Conservation (phyloP, 1,140 invertebrate species). For the Macrotrachela quadricornifera region DNA sequence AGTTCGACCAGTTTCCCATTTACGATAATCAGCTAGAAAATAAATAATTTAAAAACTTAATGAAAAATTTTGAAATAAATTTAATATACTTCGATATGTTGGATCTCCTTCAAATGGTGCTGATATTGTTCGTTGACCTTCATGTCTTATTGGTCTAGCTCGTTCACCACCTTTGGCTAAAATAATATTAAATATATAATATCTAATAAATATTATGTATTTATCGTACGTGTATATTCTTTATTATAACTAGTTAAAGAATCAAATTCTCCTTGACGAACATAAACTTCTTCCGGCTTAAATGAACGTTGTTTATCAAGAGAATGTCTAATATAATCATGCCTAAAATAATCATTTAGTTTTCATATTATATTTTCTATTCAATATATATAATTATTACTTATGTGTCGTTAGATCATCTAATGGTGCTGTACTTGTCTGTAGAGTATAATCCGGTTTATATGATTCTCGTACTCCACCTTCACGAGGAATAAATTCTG, state of each 20-base stretch:
- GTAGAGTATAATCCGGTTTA: conserved; percentile 11
- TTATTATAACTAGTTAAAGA: conserved; percentile 25
- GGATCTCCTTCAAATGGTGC: conserved; percentile 30
- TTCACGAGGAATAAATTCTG: conserved; percentile 17
- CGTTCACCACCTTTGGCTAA: conserved; percentile 20
- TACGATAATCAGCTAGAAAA: conserved; percentile 24
- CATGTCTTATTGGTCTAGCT: conserved; percentile 19
- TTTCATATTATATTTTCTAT: background rate
- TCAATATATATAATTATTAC: background rate
- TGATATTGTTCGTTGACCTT: conserved; percentile 13
- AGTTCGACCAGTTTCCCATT: conserved; percentile 19
- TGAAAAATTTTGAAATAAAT: background rate
- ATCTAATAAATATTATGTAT: background rate
- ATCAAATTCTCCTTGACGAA: conserved; percentile 24
- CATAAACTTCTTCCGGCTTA: conserved; percentile 18
- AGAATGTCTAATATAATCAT: conserved; percentile 23
- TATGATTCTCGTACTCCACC: conserved; percentile 5
- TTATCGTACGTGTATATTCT: conserved; percentile 23
- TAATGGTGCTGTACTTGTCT: conserved; percentile 9
- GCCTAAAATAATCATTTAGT: conserved; percentile 12
- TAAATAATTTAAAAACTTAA: background rate
- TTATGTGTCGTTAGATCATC: conserved; percentile 13
- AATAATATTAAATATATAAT: conserved; percentile 3
- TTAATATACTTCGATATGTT: conserved; percentile 23
- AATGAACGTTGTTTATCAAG: conserved; percentile 16